phyloP scores from a whole-genome alignment of 2,113 vertebrate species.

The Xiphophorus maculatus region DNA sequence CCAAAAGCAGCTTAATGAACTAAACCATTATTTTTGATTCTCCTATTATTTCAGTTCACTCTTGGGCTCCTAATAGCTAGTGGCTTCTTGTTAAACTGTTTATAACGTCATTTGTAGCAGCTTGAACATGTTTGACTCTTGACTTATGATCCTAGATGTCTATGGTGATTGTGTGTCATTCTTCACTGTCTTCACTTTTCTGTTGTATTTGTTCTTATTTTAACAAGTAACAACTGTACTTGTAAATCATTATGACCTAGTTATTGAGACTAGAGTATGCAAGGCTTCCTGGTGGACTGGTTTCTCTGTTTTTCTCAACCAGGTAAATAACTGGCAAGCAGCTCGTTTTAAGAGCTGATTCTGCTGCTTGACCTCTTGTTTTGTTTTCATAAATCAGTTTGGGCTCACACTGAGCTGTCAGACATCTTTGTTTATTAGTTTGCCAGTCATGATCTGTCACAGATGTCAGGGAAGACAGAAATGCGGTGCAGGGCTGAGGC shows the following conservation, averaged over 20 bases:
- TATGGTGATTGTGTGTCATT: too few species aligned
- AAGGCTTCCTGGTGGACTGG: neutral
- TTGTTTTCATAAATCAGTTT: neutral
- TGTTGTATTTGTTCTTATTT: too few species aligned
- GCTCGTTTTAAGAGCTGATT: neutral
- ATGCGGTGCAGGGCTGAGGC: neutral
- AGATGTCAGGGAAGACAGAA: neutral
- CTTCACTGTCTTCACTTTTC: too few species aligned
- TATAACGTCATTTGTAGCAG: too few species aligned
- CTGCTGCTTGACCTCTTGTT: neutral
- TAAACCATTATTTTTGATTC: too few species aligned
- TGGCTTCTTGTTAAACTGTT: too few species aligned
- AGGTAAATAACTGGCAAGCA: neutral
- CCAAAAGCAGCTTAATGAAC: too few species aligned
- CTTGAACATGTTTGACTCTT: too few species aligned
- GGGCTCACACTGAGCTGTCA: neutral
- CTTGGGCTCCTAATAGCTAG: too few species aligned
- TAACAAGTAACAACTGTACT: neutral
- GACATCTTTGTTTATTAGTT: neutral
- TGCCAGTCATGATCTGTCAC: neutral
- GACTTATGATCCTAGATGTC: too few species aligned
- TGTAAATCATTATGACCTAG: neutral
- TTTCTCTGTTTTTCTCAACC: neutral
- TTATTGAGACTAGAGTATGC: neutral
- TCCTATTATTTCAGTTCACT: too few species aligned